phyloP scores from a whole-genome alignment of 2,888 invertebrate species.

The Lacanobia oleracea region DNA sequence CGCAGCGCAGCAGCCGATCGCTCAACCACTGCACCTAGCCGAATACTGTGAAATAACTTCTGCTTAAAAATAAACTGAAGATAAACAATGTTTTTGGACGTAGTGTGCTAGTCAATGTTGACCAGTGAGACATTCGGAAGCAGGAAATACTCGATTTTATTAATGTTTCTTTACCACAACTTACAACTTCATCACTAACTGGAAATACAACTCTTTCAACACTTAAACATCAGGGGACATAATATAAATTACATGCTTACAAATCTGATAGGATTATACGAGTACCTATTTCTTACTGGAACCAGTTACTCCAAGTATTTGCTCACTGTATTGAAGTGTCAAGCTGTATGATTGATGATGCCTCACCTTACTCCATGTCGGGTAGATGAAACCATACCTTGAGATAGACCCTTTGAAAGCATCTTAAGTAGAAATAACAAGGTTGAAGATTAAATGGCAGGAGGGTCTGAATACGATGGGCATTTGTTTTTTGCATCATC shows the following conservation, averaged over 20 bases:
- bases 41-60: too few species aligned
- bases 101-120: not conserved
- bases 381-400: slow-evolving; percentile 37
- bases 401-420: not conserved
- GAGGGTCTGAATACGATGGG: slow-evolving; percentile 5
- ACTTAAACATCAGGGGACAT: slow-evolving; percentile 16
- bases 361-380: slow-evolving; percentile 64
- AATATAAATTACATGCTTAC: slow-evolving; percentile 78
- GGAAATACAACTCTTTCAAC: slow-evolving; percentile 35
- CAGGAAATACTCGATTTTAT: not conserved
- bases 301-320: slow-evolving; percentile 81
- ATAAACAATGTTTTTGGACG: too few species aligned
- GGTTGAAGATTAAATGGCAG: slow-evolving; percentile 18
- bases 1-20: too few species aligned
- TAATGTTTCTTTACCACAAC: not conserved
- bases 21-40: too few species aligned
- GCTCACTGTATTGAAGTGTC: slow-evolving; percentile 83
- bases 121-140: not conserved
- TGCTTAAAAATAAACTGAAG: too few species aligned
- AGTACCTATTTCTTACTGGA: slow-evolving; percentile 79
- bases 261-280: slow-evolving; percentile 81
- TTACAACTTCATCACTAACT: not conserved
- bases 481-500: slow-evolving; percentile 58
- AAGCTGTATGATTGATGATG: slow-evolving; percentile 79
- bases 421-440: not conserved